Percentiles rank a stretch among this genome's conserved stretches.
Evolutionary conservation across 2,888 invertebrate genomes (phyloP).

Genomic region (Ctenicera cuprea): DNA sequence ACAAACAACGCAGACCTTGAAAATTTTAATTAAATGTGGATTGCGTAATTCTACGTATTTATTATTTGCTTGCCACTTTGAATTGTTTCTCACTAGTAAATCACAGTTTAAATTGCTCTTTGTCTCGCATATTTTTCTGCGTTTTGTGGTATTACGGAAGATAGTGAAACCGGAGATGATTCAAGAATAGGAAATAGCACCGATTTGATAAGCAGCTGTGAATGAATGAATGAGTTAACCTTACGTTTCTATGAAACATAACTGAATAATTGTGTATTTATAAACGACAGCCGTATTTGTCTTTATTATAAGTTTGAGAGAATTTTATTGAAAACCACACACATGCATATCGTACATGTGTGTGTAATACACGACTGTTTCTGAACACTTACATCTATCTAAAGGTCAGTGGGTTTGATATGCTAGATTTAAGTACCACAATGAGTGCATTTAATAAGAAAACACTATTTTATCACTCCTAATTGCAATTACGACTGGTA

Average conservation of each 20-base stretch:
- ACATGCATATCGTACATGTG: no score
- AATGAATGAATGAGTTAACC: constrained; percentile 8
- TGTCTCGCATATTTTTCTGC: neutral
- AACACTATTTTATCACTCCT: constrained; percentile 6
- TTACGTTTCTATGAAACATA: neutral
- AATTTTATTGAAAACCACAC: constrained; percentile 2
- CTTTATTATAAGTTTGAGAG: neutral
- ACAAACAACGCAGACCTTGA: constrained; percentile 24
- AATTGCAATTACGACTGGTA: constrained; percentile 13
- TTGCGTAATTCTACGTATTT: constrained; percentile 29
- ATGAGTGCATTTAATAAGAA: constrained; percentile 5
- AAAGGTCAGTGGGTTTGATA: constrained; percentile 12
- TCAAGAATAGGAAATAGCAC: constrained; percentile 5
- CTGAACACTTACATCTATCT: constrained; percentile 8
- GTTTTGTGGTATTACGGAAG: no score
- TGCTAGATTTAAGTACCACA: constrained; percentile 8
- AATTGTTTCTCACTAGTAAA: constrained; percentile 4
- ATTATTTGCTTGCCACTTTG: constrained; percentile 6
- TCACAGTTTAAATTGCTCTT: neutral
- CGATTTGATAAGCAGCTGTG: constrained; percentile 20
- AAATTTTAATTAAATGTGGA: constrained; percentile 34
- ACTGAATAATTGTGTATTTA: constrained; percentile 9
- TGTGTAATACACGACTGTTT: constrained; percentile 2
- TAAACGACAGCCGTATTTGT: neutral
- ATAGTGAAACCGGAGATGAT: constrained; percentile 24